A percentile compares a stretch with the other conserved stretches of the same genome.
These are phyloP conservation scores for Antennarius striatus DNA, from an alignment of 2,113 vertebrate genomes.

Conservation along the genomic window DNA sequence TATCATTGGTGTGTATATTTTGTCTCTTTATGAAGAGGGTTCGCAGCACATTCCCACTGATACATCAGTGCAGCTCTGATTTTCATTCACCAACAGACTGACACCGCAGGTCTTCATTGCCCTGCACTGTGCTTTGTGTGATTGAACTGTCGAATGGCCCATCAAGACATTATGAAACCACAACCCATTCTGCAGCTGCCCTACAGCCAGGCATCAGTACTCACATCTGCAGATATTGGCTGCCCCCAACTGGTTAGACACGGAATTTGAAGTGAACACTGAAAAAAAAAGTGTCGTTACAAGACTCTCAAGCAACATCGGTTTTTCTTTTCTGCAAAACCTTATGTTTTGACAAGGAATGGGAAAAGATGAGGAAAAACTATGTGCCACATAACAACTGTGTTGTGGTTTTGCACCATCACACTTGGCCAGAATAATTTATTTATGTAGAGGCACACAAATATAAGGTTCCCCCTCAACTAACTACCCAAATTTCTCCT, in stretches of 20 bases:
- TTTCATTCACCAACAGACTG: neutral
- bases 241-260: slow-evolving; percentile 55
- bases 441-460: too few relatives aligned
- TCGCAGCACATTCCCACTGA: neutral
- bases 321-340: too few relatives aligned
- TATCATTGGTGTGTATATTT: neutral
- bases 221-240: slow-evolving; percentile 34
- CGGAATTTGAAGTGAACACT: neutral
- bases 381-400: too few relatives aligned
- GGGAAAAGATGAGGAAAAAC: too few relatives aligned
- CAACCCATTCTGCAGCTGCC: neutral
- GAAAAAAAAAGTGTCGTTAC: neutral
- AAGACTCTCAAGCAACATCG: too few relatives aligned
- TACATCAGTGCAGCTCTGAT: neutral
- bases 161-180: neutral
- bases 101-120: neutral
- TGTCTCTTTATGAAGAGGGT: neutral
- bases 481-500: too few relatives aligned
- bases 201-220: neutral
- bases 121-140: neutral
- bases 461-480: too few relatives aligned
- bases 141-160: neutral
- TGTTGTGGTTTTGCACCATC: too few relatives aligned
- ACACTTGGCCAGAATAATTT: too few relatives aligned
- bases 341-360: too few relatives aligned